A percentile compares a stretch with the other conserved stretches of the same genome.
Conservation (phyloP, 2,797 vertebrate species). For the Rhinichthys osculus region DNA sequence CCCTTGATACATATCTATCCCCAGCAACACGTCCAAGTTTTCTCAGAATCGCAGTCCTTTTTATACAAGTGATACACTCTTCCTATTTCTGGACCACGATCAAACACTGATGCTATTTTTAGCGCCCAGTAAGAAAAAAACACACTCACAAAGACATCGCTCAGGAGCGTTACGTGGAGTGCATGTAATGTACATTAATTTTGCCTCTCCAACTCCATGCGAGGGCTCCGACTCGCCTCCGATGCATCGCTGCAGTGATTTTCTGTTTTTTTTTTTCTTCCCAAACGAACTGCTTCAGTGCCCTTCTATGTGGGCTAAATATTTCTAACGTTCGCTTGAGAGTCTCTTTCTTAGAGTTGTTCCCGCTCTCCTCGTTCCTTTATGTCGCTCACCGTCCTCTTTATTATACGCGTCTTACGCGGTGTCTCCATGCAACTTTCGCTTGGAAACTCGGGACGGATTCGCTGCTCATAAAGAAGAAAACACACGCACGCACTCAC, state of each 20-base stretch:
- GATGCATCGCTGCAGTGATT: slow-evolving; percentile 85
- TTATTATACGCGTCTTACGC: slow-evolving; percentile 64
- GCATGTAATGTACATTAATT: slow-evolving; percentile 84
- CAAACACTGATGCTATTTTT: slow-evolving; percentile 99
- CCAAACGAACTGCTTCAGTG: slow-evolving; percentile 54
- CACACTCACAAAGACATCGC: slow-evolving; percentile 91
- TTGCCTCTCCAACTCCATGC: slow-evolving; percentile 81
- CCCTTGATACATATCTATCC: slow-evolving; percentile 86
- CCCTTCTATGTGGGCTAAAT: slow-evolving; percentile 57
- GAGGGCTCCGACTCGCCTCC: slow-evolving; percentile 77
- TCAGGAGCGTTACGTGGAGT: slow-evolving; percentile 88
- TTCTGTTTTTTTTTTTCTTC: slow-evolving; percentile 61
- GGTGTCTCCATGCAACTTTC: slow-evolving; percentile 72
- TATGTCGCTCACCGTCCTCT: slow-evolving; percentile 58
- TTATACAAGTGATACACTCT: slow-evolving; percentile 95
- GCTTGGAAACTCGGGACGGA: slow-evolving; percentile 69
- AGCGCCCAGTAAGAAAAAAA: slow-evolving; percentile 87
- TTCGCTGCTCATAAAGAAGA: slow-evolving; percentile 59
- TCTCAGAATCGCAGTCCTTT: slow-evolving; percentile 92
- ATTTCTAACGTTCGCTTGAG: slow-evolving; percentile 30
- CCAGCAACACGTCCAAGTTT: slow-evolving; percentile 89
- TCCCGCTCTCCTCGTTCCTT: slow-evolving; percentile 57
- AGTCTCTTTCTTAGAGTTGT: slow-evolving; percentile 47
- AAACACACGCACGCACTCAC: slow-evolving; percentile 11
- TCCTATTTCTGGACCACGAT: slow-evolving; percentile 99